These are phyloP conservation scores for Cynocephalus volans DNA, from an alignment of 2,113 vertebrate genomes.

Conservation along the genomic window DNA sequence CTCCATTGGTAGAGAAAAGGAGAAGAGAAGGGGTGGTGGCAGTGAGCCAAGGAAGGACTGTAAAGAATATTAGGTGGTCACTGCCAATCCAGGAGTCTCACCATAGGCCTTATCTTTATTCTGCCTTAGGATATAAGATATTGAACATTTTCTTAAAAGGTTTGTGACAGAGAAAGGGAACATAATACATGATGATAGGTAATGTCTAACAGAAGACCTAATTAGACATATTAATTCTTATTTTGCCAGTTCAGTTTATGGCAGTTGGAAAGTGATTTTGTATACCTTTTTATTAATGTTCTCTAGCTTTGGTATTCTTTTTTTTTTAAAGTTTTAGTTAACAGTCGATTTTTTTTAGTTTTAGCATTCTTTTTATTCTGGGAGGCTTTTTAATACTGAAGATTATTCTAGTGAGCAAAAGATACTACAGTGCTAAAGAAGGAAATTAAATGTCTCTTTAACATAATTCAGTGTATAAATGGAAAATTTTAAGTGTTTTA, in stretches of 20 bases:
- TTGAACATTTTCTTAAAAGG: background rate
- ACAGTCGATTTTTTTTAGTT: conserved; percentile 19
- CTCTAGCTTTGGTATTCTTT: background rate
- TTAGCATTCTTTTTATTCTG: background rate
- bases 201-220: background rate
- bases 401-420: conserved; percentile 1
- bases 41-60: background rate
- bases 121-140: background rate
- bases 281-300: conserved; percentile 10
- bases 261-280: conserved; percentile 5
- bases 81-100: background rate
- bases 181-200: background rate
- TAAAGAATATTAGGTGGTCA: background rate
- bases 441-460: conserved; percentile 12
- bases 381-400: background rate
- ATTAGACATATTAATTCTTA: background rate
- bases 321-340: background rate
- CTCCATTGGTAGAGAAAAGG: background rate
- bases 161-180: background rate
- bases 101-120: background rate
- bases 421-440: background rate
- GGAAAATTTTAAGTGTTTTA: background rate
- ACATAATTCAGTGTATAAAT: background rate
- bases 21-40: background rate
- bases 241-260: background rate